Conservation (phyloP, 2,113 vertebrate species). For the Atlantisia rogersi region DNA sequence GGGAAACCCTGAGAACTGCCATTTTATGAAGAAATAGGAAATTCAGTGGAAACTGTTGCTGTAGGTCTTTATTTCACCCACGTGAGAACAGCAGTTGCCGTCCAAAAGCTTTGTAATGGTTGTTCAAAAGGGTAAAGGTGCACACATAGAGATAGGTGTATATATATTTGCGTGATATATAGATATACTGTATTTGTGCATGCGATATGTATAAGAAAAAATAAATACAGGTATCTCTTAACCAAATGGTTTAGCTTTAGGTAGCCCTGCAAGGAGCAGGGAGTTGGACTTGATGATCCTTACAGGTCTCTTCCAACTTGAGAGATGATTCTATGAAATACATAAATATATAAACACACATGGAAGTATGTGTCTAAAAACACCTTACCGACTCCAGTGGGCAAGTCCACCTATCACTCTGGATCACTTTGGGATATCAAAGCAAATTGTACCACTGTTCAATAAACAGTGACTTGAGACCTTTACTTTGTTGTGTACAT, state of each 20-base stretch:
- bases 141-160: neutral
- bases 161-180: neutral
- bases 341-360: neutral
- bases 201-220: neutral
- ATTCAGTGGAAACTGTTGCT: neutral
- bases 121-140: neutral
- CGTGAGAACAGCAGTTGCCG: neutral
- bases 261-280: neutral
- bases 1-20: constrained; percentile 12
- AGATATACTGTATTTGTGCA: neutral
- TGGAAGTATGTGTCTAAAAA: neutral
- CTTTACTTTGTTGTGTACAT: constrained; percentile 78
- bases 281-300: neutral
- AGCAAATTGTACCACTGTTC: constrained; percentile 72
- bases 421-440: constrained; percentile 71
- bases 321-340: neutral
- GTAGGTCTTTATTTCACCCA: neutral
- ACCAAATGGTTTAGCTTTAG: neutral
- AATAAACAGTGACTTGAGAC: constrained; percentile 71
- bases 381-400: neutral
- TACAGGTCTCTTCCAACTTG: neutral
- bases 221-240: neutral
- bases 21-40: constrained; percentile 56
- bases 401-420: constrained; percentile 44
- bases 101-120: neutral